These are phyloP conservation scores for Marmota flaviventris DNA, from an alignment of 2,113 vertebrate genomes.

Conservation along the genomic window DNA sequence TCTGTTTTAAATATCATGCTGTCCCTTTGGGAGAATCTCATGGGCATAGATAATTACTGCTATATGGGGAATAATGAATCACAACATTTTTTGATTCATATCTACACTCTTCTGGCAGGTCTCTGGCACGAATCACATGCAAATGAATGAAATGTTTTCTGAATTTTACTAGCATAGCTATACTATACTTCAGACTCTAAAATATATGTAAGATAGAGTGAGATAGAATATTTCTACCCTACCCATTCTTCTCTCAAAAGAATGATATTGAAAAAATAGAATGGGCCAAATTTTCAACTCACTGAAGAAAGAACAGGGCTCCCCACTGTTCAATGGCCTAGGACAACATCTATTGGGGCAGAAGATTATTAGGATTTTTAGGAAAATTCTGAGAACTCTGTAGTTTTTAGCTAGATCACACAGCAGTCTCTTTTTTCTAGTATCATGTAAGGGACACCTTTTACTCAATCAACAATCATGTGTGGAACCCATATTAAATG, in stretches of 20 bases:
- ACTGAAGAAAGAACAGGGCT: background rate
- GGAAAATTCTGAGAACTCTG: background rate
- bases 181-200: slow-evolving; percentile 55
- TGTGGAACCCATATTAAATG: background rate
- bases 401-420: background rate
- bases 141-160: slow-evolving; percentile 78
- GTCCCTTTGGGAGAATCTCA: slow-evolving; percentile 81
- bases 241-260: slow-evolving; percentile 25
- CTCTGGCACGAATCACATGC: slow-evolving; percentile 73
- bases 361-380: background rate
- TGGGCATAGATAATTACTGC: slow-evolving; percentile 81
- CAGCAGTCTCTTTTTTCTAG: background rate
- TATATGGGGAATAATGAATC: slow-evolving; percentile 80
- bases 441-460: background rate
- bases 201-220: slow-evolving; percentile 31
- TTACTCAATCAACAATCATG: background rate
- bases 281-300: background rate
- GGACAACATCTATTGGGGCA: background rate
- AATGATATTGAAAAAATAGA: background rate
- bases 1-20: slow-evolving; percentile 77
- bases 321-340: background rate
- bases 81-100: slow-evolving; percentile 78
- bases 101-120: slow-evolving; percentile 79
- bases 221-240: background rate
- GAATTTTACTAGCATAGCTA: slow-evolving; percentile 68